Evolutionary conservation across 2,888 invertebrate genomes (phyloP), one percentile per base, ranked within the genome.

Genomic region (Rhagonycha fulva): DNA sequence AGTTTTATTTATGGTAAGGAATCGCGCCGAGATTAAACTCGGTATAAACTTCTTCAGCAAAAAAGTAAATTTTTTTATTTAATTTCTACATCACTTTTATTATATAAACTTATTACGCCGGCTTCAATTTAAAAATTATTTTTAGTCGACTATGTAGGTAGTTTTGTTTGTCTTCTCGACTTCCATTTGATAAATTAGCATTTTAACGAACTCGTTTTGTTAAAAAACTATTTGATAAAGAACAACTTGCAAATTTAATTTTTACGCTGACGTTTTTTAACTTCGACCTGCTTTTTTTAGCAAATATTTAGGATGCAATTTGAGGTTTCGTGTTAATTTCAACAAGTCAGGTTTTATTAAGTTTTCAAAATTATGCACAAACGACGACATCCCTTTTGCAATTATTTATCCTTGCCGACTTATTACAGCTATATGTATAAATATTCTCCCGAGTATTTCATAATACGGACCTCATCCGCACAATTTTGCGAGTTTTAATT

Each of bases 361-460:
- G 19, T 23, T 62, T 23, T 19, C 10, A 23, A 62, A 19, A 19
- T 11, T 62, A 47, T 47, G n/a, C 47, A 47, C 7, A 66, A 66
- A 66, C 12, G 26, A 19, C 63, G 26, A 19, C 63, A 19, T 14
- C 63, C 63, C 68, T 61, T n/a, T 68, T 24, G 14, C 47, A 26
- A n/a, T 30, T 72, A 68, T 72, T 72, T 72, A 61, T 68, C 61
- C 14, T 30, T 24, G n/a, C 30, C 30, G 60, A 67, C 62, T 72
- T 72, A 68, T 68, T 68, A 61, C 26, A 47, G 62, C 47, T 2
- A 68, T 72, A 72, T 72, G 72, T 26, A 72, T 72, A 72, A 61
- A 30, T 62, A 68, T 30, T 24, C 72, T 60, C 68, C n/a, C 7
- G 68, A 61, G 72, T 68, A 61, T 68, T 60, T n/a, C 62, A 62